Evolutionary conservation across 2,113 vertebrate species (phyloP).

Genomic region (Zosterops hypoxanthus): DNA sequence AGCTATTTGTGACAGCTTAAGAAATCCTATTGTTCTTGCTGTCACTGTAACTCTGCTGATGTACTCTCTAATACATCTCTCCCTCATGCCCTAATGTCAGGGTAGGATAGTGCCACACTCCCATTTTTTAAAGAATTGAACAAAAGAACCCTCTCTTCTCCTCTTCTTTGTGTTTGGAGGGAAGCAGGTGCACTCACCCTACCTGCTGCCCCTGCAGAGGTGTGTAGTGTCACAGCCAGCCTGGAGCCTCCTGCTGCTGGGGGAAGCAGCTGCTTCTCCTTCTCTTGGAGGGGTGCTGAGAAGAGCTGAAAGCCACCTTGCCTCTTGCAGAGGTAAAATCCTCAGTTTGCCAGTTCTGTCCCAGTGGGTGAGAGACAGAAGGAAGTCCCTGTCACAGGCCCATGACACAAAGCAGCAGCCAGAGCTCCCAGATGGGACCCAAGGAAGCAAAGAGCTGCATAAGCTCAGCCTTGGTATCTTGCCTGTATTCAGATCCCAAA

Average conservation of each 20-base stretch:
- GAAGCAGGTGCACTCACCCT: neutral
- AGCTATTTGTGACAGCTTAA: neutral
- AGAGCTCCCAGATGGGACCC: neutral
- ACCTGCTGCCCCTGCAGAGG: accelerated
- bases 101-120: neutral
- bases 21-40: neutral
- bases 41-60: neutral
- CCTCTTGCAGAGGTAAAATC: neutral
- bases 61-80: neutral
- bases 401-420: accelerated
- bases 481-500: neutral
- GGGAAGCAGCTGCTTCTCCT: neutral
- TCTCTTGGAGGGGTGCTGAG: neutral
- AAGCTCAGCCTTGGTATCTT: neutral
- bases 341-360: neutral
- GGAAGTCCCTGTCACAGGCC: neutral
- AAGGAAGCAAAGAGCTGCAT: neutral
- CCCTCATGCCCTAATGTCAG: neutral
- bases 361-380: neutral
- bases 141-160: neutral
- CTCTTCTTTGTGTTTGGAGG: neutral
- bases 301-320: neutral
- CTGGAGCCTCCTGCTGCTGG: neutral
- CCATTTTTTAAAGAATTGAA: neutral
- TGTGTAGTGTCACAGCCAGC: neutral